A percentile compares a stretch with the other conserved stretches of the same genome.
Evolutionary conservation across 2,113 vertebrate species (phyloP).

Genomic region (Hippoglossus stenolepis): DNA sequence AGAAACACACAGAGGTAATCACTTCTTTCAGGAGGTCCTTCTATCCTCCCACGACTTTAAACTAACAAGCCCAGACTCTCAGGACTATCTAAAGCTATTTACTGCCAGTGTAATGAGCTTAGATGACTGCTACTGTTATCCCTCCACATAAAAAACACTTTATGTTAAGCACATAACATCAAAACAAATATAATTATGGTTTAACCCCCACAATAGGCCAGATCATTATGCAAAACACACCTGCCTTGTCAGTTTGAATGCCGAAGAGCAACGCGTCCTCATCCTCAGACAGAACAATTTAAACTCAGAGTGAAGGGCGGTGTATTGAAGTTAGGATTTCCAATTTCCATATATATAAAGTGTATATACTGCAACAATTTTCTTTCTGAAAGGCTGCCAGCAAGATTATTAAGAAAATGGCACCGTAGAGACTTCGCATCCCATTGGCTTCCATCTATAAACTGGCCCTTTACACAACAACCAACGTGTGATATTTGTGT

Average conservation of each 20-base stretch:
- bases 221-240: constrained; percentile 5
- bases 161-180: constrained; percentile 15
- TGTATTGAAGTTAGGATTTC: constrained; percentile 14
- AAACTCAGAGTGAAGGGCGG: not conserved
- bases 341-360: not conserved
- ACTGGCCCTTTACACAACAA: constrained; percentile 32
- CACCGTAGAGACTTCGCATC: no score
- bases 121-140: constrained; percentile 40
- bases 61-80: constrained; percentile 18
- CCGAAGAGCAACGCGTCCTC: not conserved
- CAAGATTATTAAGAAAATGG: no score
- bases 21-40: not conserved
- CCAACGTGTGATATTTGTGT: not conserved
- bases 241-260: constrained; percentile 10
- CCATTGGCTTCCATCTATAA: constrained; percentile 11
- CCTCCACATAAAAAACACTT: constrained; percentile 28
- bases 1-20: constrained; percentile 2
- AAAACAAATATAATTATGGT: constrained; percentile 15
- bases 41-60: not conserved
- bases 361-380: not conserved
- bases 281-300: not conserved
- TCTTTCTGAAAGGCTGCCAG: no score
- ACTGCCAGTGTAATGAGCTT: constrained; percentile 38
- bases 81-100: constrained; percentile 36
- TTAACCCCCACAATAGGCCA: not conserved